These are phyloP conservation scores for Stegostoma tigrinum DNA, from an alignment of 2,113 vertebrate genomes.

Conservation along the genomic window DNA sequence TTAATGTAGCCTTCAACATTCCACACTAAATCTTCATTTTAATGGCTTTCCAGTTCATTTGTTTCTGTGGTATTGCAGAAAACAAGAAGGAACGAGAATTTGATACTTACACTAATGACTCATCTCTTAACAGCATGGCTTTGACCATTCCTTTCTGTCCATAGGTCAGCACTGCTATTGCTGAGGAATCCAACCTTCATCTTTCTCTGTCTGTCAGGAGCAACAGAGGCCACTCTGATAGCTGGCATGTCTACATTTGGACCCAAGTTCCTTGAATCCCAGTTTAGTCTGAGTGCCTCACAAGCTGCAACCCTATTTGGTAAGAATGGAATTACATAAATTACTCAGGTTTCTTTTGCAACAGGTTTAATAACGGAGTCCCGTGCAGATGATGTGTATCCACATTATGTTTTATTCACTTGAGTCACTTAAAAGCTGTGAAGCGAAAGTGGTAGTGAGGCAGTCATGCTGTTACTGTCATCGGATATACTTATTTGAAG, in stretches of 20 bases:
- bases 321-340: conserved; percentile 50
- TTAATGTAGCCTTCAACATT: neutral
- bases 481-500: neutral
- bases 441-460: neutral
- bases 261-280: conserved; percentile 90
- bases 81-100: neutral
- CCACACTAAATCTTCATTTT: neutral
- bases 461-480: neutral
- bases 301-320: conserved; percentile 87
- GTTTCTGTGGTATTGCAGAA: neutral
- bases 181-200: conserved; percentile 85
- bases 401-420: neutral
- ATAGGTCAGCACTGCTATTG: conserved; percentile 73
- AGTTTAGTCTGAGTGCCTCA: conserved; percentile 87
- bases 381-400: neutral
- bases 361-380: neutral
- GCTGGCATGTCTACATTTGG: conserved; percentile 90
- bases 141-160: neutral
- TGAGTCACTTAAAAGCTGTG: neutral
- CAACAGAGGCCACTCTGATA: conserved; percentile 83
- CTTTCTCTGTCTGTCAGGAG: conserved; percentile 84
- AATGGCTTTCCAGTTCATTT: neutral
- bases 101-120: neutral
- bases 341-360: neutral
- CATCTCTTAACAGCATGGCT: neutral